A percentile compares a stretch with the other conserved stretches of the same genome.
Conservation (phyloP, 2,113 vertebrate species). For the Prunella himalayana region DNA sequence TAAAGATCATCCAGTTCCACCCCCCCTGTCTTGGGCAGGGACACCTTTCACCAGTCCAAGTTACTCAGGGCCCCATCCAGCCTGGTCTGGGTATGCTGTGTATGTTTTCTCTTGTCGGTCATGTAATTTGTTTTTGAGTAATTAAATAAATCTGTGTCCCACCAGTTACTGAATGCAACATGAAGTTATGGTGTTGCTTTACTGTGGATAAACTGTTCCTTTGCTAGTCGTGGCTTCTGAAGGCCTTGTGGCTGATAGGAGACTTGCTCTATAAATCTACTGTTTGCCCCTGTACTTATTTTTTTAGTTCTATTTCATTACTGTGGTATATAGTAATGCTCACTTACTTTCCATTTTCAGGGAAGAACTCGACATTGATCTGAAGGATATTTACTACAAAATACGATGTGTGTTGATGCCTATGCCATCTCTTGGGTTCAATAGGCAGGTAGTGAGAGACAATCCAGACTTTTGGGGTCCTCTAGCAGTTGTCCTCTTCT, state of each 20-base stretch:
- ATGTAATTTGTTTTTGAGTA: background rate
- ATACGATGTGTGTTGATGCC: slow-evolving; percentile 98
- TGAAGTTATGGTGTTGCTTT: background rate
- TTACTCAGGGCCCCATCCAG: background rate
- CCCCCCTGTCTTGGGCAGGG: background rate
- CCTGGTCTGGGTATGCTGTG: background rate
- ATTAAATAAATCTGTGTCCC: background rate
- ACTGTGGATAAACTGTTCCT: background rate
- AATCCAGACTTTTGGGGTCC: slow-evolving; percentile 99
- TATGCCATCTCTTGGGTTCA: slow-evolving; percentile 96
- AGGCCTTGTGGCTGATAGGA: background rate
- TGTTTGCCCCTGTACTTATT: background rate
- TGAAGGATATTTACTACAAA: slow-evolving; percentile 99
- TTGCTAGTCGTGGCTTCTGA: background rate
- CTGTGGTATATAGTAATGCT: slow-evolving; percentile 9
- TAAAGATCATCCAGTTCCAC: background rate
- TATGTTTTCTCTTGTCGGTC: background rate
- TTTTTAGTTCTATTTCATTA: background rate
- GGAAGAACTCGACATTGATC: slow-evolving; percentile 95
- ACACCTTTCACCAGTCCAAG: background rate
- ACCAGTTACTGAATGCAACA: background rate
- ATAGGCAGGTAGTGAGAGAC: slow-evolving; percentile 96
- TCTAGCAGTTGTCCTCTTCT: slow-evolving; percentile 92
- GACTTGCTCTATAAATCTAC: background rate
- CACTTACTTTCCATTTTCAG: slow-evolving; percentile 68